phyloP scores from a whole-genome alignment of 2,113 vertebrate species.

The Panthera tigris region DNA sequence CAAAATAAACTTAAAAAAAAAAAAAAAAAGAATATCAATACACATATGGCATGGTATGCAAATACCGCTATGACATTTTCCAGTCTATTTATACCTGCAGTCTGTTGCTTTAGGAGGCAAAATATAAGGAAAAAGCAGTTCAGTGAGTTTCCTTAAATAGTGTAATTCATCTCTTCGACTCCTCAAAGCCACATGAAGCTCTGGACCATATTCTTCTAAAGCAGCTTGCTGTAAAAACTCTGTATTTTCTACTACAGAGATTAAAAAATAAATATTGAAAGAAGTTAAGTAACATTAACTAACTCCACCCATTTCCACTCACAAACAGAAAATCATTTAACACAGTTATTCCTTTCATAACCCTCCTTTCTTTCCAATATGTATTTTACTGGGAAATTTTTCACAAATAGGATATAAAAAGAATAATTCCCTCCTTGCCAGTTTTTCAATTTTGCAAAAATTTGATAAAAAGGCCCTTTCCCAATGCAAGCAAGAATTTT shows the following conservation, averaged over 20 bases:
- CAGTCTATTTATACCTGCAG: constrained; percentile 90
- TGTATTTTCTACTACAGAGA: constrained; percentile 86
- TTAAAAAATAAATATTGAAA: constrained; percentile 59
- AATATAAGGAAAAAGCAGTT: constrained; percentile 94
- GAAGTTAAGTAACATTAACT: constrained; percentile 38
- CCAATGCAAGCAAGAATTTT: constrained; percentile 12
- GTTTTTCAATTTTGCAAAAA: constrained; percentile 39
- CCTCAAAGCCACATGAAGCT: constrained; percentile 93
- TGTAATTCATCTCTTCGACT: constrained; percentile 93
- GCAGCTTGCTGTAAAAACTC: constrained; percentile 92
- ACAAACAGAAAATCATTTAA: constrained; percentile 35
- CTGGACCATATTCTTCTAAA: constrained; percentile 93
- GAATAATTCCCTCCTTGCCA: not conserved
- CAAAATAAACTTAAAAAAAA: too few relatives aligned
- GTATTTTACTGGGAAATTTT: not conserved
- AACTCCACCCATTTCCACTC: constrained; percentile 38
- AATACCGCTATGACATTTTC: constrained; percentile 6
- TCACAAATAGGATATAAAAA: not conserved
- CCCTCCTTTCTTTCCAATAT: not conserved
- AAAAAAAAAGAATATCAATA: constrained; percentile 36
- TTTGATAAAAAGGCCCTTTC: not conserved
- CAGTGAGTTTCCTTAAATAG: constrained; percentile 94
- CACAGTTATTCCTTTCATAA: not conserved
- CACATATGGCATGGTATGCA: not conserved
- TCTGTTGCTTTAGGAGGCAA: constrained; percentile 96